Base-by-base conservation (phyloP, 2,888 invertebrate species). In the Hypercompe scribonia region DNA sequence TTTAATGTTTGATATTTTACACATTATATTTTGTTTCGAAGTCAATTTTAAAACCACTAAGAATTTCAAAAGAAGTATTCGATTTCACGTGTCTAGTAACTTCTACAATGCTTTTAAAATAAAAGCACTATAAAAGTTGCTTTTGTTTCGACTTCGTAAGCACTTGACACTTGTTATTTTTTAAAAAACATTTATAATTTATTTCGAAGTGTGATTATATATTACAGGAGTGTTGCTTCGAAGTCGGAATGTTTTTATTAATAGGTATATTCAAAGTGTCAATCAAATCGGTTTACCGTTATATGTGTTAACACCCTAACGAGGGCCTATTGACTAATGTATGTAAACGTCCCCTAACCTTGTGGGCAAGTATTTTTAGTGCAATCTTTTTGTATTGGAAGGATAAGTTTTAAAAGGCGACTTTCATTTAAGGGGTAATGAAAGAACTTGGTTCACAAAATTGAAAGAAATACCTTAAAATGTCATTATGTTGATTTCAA, bases 231-330 rank as follows among this genome's bases (percentile, higher is more conserved):
- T 34, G 36, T 72, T 80, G 82, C 76, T 70, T 81, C 28, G 31
- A 76, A 80, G 54, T 84, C 74, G 80, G 76, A 78, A 78, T 81
- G 73, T 76, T 74, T 84, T 80, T 82, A 73, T 76, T 80, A 76
- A 70, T 81, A 78, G 77, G 74, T 83, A 80, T 88, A 90, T 95
- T 94, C 94, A 95, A 94, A 95, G 95, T 95, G 95, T 95, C 95
- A 95, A 95, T 95, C 95, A 90, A 92, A 86, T 87, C 91, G 90
- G 92, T 88, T 82, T 87, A 84, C 81, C 78, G 82, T 76, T 80
- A 78, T 79, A 89, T 92, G 90, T 93, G 87, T 91, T 93, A 93
- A 93, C 91, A 89, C 86, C 88, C 85, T 92, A 92, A 91, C 88
- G 75, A 87, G 91, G 90, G 87, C 85, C 85, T 86, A 84, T 90